Conservation (phyloP, 2,113 vertebrate species). For the Jaculus jaculus region DNA sequence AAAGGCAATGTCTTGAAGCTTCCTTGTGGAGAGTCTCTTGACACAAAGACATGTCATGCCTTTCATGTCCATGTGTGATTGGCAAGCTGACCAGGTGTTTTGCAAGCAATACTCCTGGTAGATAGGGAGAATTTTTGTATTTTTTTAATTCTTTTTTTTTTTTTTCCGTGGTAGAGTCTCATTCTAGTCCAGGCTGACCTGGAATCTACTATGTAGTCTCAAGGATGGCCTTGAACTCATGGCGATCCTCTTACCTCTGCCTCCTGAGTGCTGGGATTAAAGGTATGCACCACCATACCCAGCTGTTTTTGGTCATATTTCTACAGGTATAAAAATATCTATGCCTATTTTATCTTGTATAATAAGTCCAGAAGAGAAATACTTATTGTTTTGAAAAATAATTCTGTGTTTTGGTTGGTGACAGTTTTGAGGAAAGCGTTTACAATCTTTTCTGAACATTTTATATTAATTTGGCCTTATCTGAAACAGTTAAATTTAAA, state of each 20-base stretch:
- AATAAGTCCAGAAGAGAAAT: slow-evolving; percentile 18
- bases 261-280: no score
- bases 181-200: no score
- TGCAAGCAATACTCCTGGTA: not conserved
- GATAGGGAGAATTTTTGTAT: not conserved
- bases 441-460: not conserved
- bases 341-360: not conserved
- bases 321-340: not conserved
- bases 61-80: not conserved
- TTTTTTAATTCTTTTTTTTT: not conserved
- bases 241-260: no score
- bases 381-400: not conserved
- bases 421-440: not conserved
- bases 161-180: no score
- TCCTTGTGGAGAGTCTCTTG: slow-evolving; percentile 57
- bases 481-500: not conserved
- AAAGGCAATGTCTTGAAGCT: slow-evolving; percentile 71
- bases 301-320: slow-evolving; percentile 31
- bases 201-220: no score
- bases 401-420: not conserved
- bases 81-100: not conserved
- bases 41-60: slow-evolving; percentile 2
- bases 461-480: slow-evolving; percentile 26
- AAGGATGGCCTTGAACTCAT: no score
- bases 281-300: no score